phyloP scores from a whole-genome alignment of 2,888 invertebrate species.

The Nephrotoma appendiculata region DNA sequence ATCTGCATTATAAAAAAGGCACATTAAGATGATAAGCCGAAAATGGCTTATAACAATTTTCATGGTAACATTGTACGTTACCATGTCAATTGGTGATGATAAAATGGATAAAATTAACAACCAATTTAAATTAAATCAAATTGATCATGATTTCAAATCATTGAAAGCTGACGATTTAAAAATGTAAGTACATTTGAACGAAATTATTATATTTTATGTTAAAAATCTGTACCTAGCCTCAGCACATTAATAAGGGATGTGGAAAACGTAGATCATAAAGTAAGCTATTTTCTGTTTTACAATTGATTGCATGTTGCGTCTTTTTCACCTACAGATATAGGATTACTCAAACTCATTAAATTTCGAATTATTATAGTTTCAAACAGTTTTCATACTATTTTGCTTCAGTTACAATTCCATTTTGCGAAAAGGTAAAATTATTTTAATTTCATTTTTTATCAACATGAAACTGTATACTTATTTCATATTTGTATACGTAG shows the following conservation, averaged over 20 bases:
- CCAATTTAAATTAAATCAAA: not conserved
- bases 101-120: not conserved
- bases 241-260: not conserved
- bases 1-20: not conserved
- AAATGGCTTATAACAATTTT: not conserved
- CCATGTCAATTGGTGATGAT: not conserved
- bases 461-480: no score
- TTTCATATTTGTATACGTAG: no score
- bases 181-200: not conserved
- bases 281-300: no score
- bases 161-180: not conserved
- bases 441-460: no score
- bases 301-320: no score
- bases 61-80: not conserved
- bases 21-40: not conserved
- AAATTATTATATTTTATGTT: not conserved
- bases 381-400: no score
- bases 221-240: no score
- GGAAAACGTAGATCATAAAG: not conserved
- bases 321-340: no score
- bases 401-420: no score
- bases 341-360: no score
- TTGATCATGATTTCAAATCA: not conserved
- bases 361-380: no score
- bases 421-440: no score